Base-by-base conservation (phyloP, 2,113 vertebrate species). In the Apeltes quadracus region DNA sequence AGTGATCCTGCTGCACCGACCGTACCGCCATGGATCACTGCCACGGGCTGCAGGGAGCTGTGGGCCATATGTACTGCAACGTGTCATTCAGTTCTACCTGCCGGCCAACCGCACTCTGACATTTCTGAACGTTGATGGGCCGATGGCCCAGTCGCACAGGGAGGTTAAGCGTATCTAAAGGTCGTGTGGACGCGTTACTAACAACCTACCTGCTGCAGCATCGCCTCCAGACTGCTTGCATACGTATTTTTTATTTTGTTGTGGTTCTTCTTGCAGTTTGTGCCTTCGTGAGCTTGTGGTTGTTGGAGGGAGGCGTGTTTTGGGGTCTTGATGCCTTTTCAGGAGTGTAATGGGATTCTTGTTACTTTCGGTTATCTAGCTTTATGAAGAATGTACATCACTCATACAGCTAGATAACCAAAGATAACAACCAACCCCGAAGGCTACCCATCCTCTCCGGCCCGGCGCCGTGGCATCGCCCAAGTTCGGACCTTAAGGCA, bases 371-470 rank as follows among this genome's bases (percentile, higher is more conserved):
- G 95, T 95, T 95, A 95, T 95, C 94, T 95, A 95, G 95, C 95
- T 95, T 95, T 95, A 95, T 95, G 93, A 95, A 95, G 91, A 94
- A 93, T 94, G 90, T 92, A 95, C 92, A 91, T 70, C 95, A 98
- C 96, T 98, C 97, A 99, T 99, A 98, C 97, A 98, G 97, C 97
- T 99, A 99, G 97, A 99, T 98, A 99, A 99, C 96, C 96, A 98
- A 98, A 98, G 96, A 99, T 98, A 99, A 98, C 97, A 90, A 87
- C 89, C 90, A 92, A 92, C 91, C 90, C 90, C 90, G 90, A 87
- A 55, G 82, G 87, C 89, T 84, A 87, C 90, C 93, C 94, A 83
- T 89, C 90, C 87, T 88, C 88, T 90, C 84, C 82, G 55, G 75
- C 75, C 43, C 58, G 66, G 73, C 48, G 44, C 67, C 79, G 69